Percentiles rank a stretch among this genome's conserved stretches.
Evolutionary conservation across 30 jellyfish, hydroid and myxozoan species (phyloP).

Genomic region (Chironex yamaguchii): DNA sequence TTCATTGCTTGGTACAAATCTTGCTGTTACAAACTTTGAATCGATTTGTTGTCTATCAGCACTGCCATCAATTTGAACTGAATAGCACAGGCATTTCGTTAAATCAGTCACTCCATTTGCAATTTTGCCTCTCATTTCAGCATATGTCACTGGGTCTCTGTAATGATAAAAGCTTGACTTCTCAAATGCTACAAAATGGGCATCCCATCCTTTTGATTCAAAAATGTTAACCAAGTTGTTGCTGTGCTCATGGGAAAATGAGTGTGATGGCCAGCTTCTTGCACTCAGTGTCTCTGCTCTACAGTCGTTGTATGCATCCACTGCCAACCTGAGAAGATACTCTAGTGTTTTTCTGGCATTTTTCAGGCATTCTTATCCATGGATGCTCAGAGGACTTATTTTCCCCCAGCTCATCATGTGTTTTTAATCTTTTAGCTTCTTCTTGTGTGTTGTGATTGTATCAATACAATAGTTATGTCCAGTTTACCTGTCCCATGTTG

Average conservation of each 20-base stretch:
- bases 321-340: slow-evolving; percentile 45
- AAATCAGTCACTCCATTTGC: not conserved
- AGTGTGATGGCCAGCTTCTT: slow-evolving; percentile 73
- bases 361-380: slow-evolving; percentile 44
- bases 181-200: slow-evolving; percentile 50
- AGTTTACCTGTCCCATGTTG: too few species aligned
- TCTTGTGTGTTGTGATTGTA: too few species aligned
- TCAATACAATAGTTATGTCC: too few species aligned
- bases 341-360: slow-evolving; percentile 24
- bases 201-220: slow-evolving; percentile 62
- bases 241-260: slow-evolving; percentile 50
- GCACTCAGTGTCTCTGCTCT: slow-evolving; percentile 72
- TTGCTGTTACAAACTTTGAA: not conserved
- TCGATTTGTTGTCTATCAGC: not conserved
- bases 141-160: slow-evolving; percentile 62
- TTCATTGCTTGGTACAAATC: slow-evolving; percentile 6
- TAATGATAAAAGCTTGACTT: slow-evolving; percentile 29
- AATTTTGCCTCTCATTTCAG: slow-evolving; percentile 20
- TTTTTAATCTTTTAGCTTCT: not conserved
- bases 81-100: not conserved
- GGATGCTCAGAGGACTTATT: slow-evolving; percentile 45
- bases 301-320: slow-evolving; percentile 51
- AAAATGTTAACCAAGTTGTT: slow-evolving; percentile 31
- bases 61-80: not conserved
- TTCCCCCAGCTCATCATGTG: not conserved